phyloP scores from a whole-genome alignment of 2,797 vertebrate genomes.

The Mus caroli region DNA sequence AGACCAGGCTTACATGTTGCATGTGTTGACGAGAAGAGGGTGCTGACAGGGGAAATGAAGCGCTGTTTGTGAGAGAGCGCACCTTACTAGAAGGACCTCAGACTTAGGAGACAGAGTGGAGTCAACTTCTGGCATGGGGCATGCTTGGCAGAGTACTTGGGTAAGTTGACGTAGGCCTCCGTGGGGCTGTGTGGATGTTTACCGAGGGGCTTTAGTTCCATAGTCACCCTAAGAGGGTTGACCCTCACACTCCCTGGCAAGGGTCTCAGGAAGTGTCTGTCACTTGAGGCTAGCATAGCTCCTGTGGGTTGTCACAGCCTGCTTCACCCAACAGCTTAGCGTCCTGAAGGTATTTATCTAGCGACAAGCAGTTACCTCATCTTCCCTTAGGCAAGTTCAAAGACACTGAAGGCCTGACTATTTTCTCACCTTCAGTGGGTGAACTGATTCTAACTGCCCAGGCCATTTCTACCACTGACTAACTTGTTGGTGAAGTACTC shows the following conservation, averaged over 20 bases:
- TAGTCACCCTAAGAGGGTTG: neutral
- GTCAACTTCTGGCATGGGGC: neutral
- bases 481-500: neutral
- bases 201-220: neutral
- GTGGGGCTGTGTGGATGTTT: neutral
- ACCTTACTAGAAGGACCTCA: neutral
- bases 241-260: accelerated
- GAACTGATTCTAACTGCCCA: neutral
- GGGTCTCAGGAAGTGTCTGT: neutral
- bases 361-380: neutral
- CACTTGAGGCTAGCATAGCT: neutral
- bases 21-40: neutral
- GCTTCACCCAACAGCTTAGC: neutral
- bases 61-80: neutral
- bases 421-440: neutral
- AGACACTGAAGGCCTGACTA: neutral
- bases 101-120: neutral
- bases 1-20: neutral
- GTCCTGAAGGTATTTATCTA: neutral
- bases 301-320: neutral
- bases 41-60: neutral
- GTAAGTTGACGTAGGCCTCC: neutral
- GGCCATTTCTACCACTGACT: neutral
- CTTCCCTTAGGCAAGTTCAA: neutral
- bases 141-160: neutral